These are phyloP conservation scores for Grammomys dolichurus DNA, from an alignment of 2,113 vertebrate genomes.

Conservation along the genomic window DNA sequence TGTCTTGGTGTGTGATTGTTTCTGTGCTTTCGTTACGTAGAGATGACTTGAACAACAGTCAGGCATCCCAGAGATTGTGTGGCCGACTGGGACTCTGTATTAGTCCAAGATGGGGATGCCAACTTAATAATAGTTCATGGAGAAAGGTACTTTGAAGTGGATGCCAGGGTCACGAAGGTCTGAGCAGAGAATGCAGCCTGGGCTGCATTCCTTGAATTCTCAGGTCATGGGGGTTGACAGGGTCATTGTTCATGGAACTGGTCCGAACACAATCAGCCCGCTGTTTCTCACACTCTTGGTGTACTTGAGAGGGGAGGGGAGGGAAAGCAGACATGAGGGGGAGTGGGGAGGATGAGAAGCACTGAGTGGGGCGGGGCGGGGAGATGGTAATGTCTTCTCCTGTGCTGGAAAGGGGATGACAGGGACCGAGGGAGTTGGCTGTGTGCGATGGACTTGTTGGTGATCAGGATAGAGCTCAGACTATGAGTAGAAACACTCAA, in stretches of 20 bases:
- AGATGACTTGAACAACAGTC: constrained; percentile 1
- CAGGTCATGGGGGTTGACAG: not conserved
- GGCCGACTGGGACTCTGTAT: not conserved
- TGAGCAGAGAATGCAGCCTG: not conserved
- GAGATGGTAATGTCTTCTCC: not conserved
- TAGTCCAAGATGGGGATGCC: not conserved
- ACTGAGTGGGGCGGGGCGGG: not conserved
- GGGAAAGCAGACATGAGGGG: not conserved
- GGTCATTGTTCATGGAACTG: not conserved
- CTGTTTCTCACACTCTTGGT: not conserved
- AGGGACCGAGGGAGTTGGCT: not conserved
- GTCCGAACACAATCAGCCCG: not conserved
- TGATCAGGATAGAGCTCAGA: not conserved
- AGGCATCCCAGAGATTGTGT: not conserved
- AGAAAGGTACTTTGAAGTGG: constrained; percentile 14
- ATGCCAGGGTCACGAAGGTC: not conserved
- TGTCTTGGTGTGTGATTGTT: not conserved
- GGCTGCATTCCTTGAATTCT: constrained; percentile 47
- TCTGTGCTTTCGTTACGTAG: not conserved
- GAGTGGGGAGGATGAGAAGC: not conserved
- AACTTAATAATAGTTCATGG: not conserved
- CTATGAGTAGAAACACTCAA: too few species aligned
- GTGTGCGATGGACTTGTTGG: not conserved
- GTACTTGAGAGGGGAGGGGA: not conserved
- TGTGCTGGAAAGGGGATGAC: not conserved